phyloP scores from a whole-genome alignment of 92 coral and sea anemone genomes.

The Diadumene lineata region DNA sequence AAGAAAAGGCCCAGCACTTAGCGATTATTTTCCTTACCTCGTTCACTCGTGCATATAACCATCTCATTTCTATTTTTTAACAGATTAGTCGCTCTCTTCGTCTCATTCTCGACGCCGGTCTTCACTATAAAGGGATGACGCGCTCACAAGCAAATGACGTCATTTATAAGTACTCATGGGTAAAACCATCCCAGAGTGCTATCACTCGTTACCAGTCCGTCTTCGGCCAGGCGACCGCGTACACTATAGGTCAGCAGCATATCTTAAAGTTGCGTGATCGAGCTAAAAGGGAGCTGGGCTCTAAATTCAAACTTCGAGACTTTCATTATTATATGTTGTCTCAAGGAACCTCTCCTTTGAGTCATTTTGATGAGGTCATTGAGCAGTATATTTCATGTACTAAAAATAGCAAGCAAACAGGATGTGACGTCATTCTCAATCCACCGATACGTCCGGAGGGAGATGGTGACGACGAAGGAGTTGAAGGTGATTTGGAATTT shows the following conservation, averaged over 20 bases:
- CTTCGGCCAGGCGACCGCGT: slow-evolving; percentile 89
- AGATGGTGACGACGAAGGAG: slow-evolving; percentile 37
- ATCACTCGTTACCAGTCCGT: slow-evolving; percentile 92
- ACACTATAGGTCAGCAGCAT: slow-evolving; percentile 86
- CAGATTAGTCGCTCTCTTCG: slow-evolving; percentile 94
- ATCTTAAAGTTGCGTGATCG: slow-evolving; percentile 63
- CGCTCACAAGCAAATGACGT: slow-evolving; percentile 58
- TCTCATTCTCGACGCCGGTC: slow-evolving; percentile 78
- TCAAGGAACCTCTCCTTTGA: slow-evolving; percentile 85
- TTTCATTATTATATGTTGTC: slow-evolving; percentile 85
- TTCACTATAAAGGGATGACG: slow-evolving; percentile 72
- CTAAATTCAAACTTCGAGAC: slow-evolving; percentile 69
- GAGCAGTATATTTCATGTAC: slow-evolving; percentile 64
- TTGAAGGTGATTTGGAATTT: slow-evolving; percentile 10
- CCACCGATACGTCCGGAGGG: slow-evolving; percentile 33
- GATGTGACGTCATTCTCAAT: slow-evolving; percentile 65
- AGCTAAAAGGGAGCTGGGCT: slow-evolving; percentile 53
- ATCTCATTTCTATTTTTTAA: background rate
- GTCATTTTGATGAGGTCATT: slow-evolving; percentile 61
- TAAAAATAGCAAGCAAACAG: slow-evolving; percentile 48
- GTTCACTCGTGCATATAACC: too few relatives aligned
- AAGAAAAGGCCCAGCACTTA: too few relatives aligned
- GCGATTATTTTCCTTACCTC: too few relatives aligned
- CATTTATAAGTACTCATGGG: slow-evolving; percentile 83
- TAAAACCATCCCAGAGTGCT: slow-evolving; percentile 68